Conservation (phyloP, 1,140 invertebrate species). For the Drosophila novamexicana region DNA sequence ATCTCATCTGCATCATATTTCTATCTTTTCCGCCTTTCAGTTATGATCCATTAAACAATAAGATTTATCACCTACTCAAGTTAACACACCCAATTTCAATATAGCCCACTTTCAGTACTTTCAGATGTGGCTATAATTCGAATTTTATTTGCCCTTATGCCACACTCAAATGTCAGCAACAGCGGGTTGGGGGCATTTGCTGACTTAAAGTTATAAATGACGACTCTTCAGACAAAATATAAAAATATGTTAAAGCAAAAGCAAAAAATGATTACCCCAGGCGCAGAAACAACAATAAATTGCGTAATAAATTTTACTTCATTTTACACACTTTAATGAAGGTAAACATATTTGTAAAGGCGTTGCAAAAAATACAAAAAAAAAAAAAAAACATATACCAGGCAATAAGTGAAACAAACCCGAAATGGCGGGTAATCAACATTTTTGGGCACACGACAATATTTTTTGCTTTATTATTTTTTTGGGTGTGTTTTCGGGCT, state of each 20-base stretch:
- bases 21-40: neutral
- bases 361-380: conserved; percentile 7
- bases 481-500: conserved; percentile 25
- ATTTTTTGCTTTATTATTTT: conserved; percentile 4
- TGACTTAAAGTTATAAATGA: neutral
- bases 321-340: conserved; percentile 32
- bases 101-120: conserved; percentile 8
- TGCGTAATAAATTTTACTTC: conserved; percentile 60
- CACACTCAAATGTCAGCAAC: conserved; percentile 38
- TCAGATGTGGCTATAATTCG: conserved; percentile 6
- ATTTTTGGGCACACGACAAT: conserved; percentile 50
- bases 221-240: conserved; percentile 13
- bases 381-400: conserved; percentile 7
- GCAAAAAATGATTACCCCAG: conserved; percentile 17
- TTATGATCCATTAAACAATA: conserved; percentile 2
- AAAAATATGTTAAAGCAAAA: conserved; percentile 43
- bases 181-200: conserved; percentile 19
- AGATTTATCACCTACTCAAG: conserved; percentile 36
- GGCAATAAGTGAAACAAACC: conserved; percentile 21
- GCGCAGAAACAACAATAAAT: conserved; percentile 42
- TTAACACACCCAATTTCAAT: conserved; percentile 29
- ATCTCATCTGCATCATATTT: neutral
- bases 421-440: conserved; percentile 52
- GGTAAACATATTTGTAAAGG: conserved; percentile 38
- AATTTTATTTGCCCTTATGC: conserved; percentile 7